Conservation (phyloP, 2,888 invertebrate genomes). For the Drosophila bunnanda region DNA sequence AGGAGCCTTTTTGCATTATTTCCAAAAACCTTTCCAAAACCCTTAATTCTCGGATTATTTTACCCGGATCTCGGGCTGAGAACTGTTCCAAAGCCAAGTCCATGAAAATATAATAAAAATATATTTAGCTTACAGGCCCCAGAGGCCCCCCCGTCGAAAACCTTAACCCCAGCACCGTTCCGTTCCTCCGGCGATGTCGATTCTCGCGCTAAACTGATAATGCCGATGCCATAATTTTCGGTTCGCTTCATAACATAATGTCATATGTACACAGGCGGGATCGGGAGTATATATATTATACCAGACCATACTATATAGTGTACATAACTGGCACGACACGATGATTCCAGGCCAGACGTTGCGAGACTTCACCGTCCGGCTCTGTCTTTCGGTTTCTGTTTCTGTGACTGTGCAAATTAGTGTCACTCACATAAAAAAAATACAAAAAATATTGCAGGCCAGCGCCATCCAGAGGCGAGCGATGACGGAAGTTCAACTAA, state of each 20-base stretch:
- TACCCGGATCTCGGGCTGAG: neutral
- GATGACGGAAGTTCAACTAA: conserved; percentile 83
- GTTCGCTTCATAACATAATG: conserved; percentile 42
- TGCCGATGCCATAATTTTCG: conserved; percentile 48
- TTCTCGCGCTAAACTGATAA: conserved; percentile 29
- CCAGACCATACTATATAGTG: conserved; percentile 6
- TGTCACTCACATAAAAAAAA: conserved; percentile 64
- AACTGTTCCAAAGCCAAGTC: neutral
- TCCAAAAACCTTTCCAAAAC: neutral
- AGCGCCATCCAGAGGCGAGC: conserved; percentile 55
- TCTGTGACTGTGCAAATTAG: conserved; percentile 72
- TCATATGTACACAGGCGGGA: conserved; percentile 20
- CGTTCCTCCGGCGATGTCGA: conserved; percentile 12
- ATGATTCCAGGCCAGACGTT: conserved; percentile 24
- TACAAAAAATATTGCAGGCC: conserved; percentile 63
- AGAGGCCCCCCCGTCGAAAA: conserved; percentile 13
- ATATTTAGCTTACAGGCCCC: conserved; percentile 10
- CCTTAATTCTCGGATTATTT: neutral
- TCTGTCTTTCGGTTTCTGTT: conserved; percentile 23
- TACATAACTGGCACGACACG: conserved; percentile 21
- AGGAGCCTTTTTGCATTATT: neutral
- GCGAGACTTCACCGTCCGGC: conserved; percentile 25
- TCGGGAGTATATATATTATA: conserved; percentile 3
- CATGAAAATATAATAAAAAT: neutral
- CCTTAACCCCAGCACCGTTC: conserved; percentile 24